A percentile compares a stretch with the other conserved stretches of the same genome.
phyloP scores from a whole-genome alignment of 2,888 invertebrate species.

The Harpalus rubripes region DNA sequence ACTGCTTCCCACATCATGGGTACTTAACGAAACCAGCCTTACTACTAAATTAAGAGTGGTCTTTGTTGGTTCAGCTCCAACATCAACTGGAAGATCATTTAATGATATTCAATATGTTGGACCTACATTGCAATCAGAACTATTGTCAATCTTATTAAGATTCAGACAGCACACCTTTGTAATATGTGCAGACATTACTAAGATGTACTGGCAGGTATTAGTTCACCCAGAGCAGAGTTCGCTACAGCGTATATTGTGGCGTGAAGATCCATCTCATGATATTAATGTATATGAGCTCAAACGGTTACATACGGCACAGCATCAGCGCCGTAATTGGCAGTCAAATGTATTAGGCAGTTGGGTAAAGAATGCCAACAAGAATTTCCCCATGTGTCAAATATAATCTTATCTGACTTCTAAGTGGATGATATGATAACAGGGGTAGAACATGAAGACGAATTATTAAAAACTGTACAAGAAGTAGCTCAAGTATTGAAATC shows the following conservation, averaged over 20 bases:
- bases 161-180: constrained; percentile 70
- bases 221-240: too few species aligned
- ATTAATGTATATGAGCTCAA: constrained; percentile 65
- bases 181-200: constrained; percentile 70
- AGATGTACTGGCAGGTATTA: too few species aligned
- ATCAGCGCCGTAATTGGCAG: constrained; percentile 68
- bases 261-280: constrained; percentile 50
- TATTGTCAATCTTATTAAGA: constrained; percentile 69
- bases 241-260: too few species aligned
- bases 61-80: neutral
- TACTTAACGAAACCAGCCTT: too few species aligned
- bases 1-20: too few species aligned
- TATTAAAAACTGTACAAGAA: constrained; percentile 35
- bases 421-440: constrained; percentile 58
- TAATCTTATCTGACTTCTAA: constrained; percentile 38
- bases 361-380: constrained; percentile 46
- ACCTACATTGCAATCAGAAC: constrained; percentile 69
- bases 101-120: constrained; percentile 67
- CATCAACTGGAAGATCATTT: constrained; percentile 1
- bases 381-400: constrained; percentile 64
- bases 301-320: constrained; percentile 69
- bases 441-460: neutral
- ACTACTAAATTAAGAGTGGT: constrained; percentile 1
- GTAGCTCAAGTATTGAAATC: constrained; percentile 39
- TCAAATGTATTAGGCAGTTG: constrained; percentile 66